A percentile compares a stretch with the other conserved stretches of the same genome.
These are phyloP conservation scores for Melinaea menophilus DNA, from an alignment of 2,888 invertebrate species.

Conservation along the genomic window DNA sequence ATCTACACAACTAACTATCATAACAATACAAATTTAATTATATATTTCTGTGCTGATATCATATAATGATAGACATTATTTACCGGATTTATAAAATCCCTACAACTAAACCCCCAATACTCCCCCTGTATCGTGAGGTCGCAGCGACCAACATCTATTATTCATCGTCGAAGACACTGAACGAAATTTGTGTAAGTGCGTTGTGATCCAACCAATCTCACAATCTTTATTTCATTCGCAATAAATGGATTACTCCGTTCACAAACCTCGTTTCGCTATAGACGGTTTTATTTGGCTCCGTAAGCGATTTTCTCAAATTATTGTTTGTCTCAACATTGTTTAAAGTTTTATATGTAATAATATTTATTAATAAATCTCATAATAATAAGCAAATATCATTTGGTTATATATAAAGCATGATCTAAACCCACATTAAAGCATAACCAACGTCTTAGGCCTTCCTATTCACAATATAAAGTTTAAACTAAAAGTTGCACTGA, in stretches of 20 bases:
- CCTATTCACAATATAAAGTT: no score
- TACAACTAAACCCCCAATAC: slow-evolving; percentile 14
- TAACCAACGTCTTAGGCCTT: no score
- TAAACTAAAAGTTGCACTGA: no score
- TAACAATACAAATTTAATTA: no score
- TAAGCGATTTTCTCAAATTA: slow-evolving; percentile 41
- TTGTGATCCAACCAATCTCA: slow-evolving; percentile 72
- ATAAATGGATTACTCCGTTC: slow-evolving; percentile 72
- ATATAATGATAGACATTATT: not conserved
- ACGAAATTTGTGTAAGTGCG: slow-evolving; percentile 75
- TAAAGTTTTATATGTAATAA: slow-evolving; percentile 1
- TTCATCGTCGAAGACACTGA: slow-evolving; percentile 72
- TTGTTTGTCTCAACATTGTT: slow-evolving; percentile 14
- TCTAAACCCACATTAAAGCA: no score
- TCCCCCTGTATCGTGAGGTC: slow-evolving; percentile 36
- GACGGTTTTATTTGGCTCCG: slow-evolving; percentile 50
- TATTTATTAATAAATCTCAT: no score
- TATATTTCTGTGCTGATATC: no score
- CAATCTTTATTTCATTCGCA: slow-evolving; percentile 71
- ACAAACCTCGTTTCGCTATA: slow-evolving; percentile 59
- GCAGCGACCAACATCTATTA: slow-evolving; percentile 57
- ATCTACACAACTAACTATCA: no score
- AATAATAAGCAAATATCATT: no score
- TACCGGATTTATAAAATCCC: slow-evolving; percentile 6
- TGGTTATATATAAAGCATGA: no score